phyloP scores from a whole-genome alignment of 1,140 invertebrate genomes.

The Andrena cerasifolii region DNA sequence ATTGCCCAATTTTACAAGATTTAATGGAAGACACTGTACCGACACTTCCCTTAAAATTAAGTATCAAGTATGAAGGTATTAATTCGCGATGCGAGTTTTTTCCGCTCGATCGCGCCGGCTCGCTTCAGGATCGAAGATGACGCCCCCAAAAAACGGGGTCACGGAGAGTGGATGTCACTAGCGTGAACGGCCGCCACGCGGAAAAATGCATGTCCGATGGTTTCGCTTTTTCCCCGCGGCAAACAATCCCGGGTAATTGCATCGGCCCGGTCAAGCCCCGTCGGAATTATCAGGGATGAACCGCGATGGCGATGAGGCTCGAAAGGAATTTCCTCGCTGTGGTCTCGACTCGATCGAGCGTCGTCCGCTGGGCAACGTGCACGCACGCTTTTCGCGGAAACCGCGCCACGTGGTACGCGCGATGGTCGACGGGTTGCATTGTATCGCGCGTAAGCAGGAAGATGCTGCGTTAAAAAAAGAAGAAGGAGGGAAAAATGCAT shows the following conservation, averaged over 20 bases:
- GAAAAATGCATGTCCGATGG: background rate
- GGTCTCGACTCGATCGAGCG: constrained; percentile 35
- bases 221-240: background rate
- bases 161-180: background rate
- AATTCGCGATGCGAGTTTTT: no score
- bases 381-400: background rate
- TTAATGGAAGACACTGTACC: no score
- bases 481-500: constrained; percentile 59
- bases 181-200: background rate
- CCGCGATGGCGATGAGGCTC: background rate
- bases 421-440: constrained; percentile 19
- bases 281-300: constrained; percentile 30
- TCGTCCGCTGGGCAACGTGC: background rate
- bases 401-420: no score
- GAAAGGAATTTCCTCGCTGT: constrained; percentile 20
- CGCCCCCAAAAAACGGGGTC: background rate
- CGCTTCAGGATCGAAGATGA: background rate
- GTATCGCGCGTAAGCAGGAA: constrained; percentile 56
- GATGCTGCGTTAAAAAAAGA: constrained; percentile 50
- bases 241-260: constrained; percentile 24
- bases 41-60: no score
- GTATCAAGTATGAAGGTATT: no score
- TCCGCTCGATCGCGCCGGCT: no score
- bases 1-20: no score
- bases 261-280: constrained; percentile 6